Evolutionary conservation across 1,140 invertebrate species (phyloP), one percentile per base, ranked within the genome.

Genomic region (Leptinotarsa texana): DNA sequence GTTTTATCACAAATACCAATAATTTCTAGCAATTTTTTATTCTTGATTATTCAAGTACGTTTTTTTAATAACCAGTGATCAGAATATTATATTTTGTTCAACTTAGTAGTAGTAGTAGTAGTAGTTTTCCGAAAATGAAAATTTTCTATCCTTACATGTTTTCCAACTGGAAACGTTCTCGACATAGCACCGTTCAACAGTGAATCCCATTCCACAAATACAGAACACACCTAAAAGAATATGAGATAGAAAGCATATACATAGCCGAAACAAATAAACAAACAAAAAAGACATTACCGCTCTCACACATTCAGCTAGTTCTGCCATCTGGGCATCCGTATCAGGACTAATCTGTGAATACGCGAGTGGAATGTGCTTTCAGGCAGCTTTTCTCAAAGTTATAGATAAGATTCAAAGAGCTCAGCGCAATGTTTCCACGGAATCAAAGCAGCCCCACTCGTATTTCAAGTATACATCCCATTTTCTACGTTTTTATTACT

Each of bases 231-330:
- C 33, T 42, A 42, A 57, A 57, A 57, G 51, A 17, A 57, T 57
- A 57, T 42, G 78, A 79, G 74, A 57, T 76, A 80, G 76, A 74
- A 78, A 78, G 81, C 68, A 79, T 73, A 77, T 83, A 82, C 80
- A 80, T 80, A 81, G 81, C 77, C 75, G 76, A 75, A 79, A 18
- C 15, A 57, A 57, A 57, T 80, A 81, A 79, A 79, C 80, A 81
- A 76, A 80, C 79, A 81, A 81, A 78, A 75, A 78, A 75, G 78
- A 42, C 80, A 81, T 81, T 81, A 80, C 78, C 81, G 79, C 79
- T 81, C 77, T 70, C 74, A 74, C 75, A 68, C 76, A 74, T 79
- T 69, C 69, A 77, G 78, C 75, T 75, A 42, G 74, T 75, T 72
- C 72, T 69, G 74, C 66, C 76, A 68, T 75, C 71, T 73, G 72